These are phyloP conservation scores for Pseudococcus longispinus DNA, from an alignment of 2,888 invertebrate species.

Conservation along the genomic window DNA sequence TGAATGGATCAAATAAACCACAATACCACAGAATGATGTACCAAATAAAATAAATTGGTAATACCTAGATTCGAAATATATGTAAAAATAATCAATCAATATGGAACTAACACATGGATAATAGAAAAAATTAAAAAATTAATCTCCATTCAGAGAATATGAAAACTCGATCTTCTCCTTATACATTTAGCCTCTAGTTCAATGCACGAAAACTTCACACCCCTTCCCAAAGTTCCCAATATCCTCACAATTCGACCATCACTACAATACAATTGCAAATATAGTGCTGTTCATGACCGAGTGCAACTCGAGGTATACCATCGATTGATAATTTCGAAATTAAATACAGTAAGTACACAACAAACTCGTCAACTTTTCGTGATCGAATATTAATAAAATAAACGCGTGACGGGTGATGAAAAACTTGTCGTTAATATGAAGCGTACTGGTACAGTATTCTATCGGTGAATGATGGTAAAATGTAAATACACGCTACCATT, in stretches of 20 bases:
- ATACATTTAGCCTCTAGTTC: no score
- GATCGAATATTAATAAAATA: neutral
- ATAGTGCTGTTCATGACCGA: neutral
- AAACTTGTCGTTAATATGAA: constrained; percentile 9
- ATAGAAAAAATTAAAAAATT: neutral
- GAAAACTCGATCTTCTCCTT: no score
- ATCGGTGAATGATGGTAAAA: constrained; percentile 25
- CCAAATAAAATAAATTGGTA: no score
- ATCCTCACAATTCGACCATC: neutral
- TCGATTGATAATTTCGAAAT: neutral
- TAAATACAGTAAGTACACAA: neutral
- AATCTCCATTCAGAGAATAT: no score
- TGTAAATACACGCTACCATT: constrained; percentile 31
- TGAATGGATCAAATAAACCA: no score
- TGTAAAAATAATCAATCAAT: no score
- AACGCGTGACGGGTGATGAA: constrained; percentile 28
- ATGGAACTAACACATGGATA: no score
- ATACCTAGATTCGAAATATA: no score
- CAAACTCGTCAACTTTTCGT: neutral
- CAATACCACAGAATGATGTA: no score
- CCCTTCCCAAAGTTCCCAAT: neutral
- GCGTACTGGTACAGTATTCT: neutral
- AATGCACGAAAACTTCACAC: neutral
- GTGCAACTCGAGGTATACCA: neutral
- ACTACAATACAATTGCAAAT: neutral